These are phyloP conservation scores for Ceramica pisi DNA, from an alignment of 2,888 invertebrate species.

Conservation along the genomic window DNA sequence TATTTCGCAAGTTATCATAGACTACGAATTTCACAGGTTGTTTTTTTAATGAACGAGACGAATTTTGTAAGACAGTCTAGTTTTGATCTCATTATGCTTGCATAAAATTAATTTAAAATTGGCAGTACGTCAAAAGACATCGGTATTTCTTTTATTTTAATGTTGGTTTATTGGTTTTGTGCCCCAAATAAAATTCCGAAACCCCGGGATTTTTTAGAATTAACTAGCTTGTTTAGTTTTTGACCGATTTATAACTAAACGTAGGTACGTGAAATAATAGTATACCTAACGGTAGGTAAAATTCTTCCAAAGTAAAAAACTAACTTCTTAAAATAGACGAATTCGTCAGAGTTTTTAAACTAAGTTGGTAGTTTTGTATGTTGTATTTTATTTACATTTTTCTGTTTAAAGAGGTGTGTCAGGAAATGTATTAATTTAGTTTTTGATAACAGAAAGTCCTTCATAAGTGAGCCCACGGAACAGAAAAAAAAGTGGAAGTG, in stretches of 20 bases:
- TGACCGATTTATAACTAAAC: too few species aligned
- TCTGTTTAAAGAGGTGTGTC: conserved; percentile 8
- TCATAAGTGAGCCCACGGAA: neutral
- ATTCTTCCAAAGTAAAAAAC: neutral
- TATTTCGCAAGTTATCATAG: conserved; percentile 19
- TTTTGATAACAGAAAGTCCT: conserved; percentile 3
- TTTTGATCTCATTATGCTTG: neutral
- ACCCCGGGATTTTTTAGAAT: neutral
- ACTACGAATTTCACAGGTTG: neutral
- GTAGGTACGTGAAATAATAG: too few species aligned
- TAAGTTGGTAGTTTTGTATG: neutral
- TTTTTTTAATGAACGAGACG: conserved; percentile 9
- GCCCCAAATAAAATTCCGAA: neutral
- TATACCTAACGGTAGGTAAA: too few species aligned
- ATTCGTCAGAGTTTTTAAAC: neutral
- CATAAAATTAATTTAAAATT: neutral
- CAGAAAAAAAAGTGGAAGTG: too few species aligned
- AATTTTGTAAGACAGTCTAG: conserved; percentile 18
- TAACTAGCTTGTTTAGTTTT: neutral
- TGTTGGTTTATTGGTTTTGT: neutral
- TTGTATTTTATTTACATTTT: conserved; percentile 1
- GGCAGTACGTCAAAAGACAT: neutral
- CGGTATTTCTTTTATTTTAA: neutral
- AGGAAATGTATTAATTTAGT: conserved; percentile 1
- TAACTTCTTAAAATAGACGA: neutral